Evolutionary conservation across 2,888 invertebrate species (phyloP).

Genomic region (Lacanobia wlatinum): DNA sequence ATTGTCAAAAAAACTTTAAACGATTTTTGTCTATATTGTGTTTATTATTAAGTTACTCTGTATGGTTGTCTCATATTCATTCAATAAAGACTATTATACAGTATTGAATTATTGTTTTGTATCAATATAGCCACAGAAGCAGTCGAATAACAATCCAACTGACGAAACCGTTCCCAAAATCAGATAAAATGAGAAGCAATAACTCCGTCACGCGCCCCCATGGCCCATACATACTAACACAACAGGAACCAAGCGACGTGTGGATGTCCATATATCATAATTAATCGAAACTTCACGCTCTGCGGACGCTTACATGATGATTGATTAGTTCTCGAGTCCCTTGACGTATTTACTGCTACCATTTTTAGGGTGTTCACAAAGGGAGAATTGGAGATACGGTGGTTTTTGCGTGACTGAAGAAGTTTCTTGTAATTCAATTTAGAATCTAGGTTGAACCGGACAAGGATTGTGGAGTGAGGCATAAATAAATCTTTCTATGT

Average conservation of each 20-base stretch:
- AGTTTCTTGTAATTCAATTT: background rate
- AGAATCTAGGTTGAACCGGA: too few relatives aligned
- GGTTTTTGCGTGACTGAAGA: background rate
- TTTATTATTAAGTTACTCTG: too few relatives aligned
- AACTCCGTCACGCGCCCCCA: constrained; percentile 15
- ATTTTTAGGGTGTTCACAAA: constrained; percentile 30
- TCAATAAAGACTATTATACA: too few relatives aligned
- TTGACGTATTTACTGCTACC: constrained; percentile 50
- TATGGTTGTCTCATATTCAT: too few relatives aligned
- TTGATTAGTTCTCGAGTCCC: constrained; percentile 57
- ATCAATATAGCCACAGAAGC: background rate
- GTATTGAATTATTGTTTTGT: too few relatives aligned
- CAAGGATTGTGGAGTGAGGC: too few relatives aligned
- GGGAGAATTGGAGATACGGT: background rate
- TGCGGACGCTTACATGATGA: constrained; percentile 59
- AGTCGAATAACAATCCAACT: background rate
- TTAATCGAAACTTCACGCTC: constrained; percentile 67
- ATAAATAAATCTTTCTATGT: too few relatives aligned
- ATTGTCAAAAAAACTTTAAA: too few relatives aligned
- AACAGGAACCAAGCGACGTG: constrained; percentile 40
- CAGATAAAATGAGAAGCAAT: constrained; percentile 37
- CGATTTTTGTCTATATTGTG: too few relatives aligned
- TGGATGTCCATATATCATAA: constrained; percentile 64
- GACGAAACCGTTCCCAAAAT: background rate
- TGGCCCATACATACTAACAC: constrained; percentile 33